Conservation (phyloP, 2,113 vertebrate genomes). For the Zeus faber region DNA sequence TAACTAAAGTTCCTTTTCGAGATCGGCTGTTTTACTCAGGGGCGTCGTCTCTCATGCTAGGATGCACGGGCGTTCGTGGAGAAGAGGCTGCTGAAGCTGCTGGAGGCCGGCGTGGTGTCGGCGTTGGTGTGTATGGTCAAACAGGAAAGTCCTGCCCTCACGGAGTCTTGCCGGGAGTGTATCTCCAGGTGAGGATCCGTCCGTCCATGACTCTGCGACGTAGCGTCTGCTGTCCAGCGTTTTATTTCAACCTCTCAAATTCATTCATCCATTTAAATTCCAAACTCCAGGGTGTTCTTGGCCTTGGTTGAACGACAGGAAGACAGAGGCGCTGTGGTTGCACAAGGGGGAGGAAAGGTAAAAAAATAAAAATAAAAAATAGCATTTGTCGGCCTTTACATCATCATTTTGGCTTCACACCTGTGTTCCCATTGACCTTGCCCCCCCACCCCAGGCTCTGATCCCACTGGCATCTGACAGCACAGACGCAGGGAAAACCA, state of each 20-base stretch:
- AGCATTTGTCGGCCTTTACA: too few species aligned
- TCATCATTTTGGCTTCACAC: too few species aligned
- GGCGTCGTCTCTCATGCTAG: slow-evolving; percentile 57
- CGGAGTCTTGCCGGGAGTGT: slow-evolving; percentile 85
- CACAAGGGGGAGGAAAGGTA: slow-evolving; percentile 97
- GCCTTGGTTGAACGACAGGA: slow-evolving; percentile 88
- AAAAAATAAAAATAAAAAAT: too few species aligned
- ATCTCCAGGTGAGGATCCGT: slow-evolving; percentile 84
- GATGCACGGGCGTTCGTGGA: slow-evolving; percentile 83
- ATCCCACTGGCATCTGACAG: slow-evolving; percentile 90
- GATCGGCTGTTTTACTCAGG: background rate
- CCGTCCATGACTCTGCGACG: background rate
- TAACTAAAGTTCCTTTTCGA: background rate
- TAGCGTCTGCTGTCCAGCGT: background rate
- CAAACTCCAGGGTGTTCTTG: slow-evolving; percentile 84
- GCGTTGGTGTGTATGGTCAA: slow-evolving; percentile 94
- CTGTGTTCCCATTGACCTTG: background rate
- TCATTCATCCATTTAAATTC: background rate
- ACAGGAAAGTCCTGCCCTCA: slow-evolving; percentile 85
- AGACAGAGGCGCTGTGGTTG: slow-evolving; percentile 89
- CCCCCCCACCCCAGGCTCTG: slow-evolving; percentile 75
- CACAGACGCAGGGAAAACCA: slow-evolving; percentile 87
- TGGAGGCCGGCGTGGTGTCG: slow-evolving; percentile 86
- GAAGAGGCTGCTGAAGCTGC: slow-evolving; percentile 84
- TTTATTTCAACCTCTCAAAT: background rate